Evolutionary conservation across 2,888 invertebrate genomes (phyloP), one percentile per base, ranked within the genome.

Genomic region (Agriopis aurantiaria): DNA sequence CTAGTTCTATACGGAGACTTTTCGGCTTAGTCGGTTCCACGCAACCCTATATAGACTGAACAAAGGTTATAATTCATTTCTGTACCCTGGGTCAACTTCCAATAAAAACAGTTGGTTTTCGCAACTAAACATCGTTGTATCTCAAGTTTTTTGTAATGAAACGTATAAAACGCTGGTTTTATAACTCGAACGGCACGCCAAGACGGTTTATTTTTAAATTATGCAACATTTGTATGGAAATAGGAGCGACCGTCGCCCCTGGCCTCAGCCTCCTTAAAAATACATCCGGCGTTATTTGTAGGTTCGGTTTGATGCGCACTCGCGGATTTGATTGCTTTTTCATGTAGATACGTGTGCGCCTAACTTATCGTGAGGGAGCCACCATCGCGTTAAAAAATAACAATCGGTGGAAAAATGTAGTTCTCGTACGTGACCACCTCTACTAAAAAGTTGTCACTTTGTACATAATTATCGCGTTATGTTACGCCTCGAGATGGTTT

Each of bases 181-280:
- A 88, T 86, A 87, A 85, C 84, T 82, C 82, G 78, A 83, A 72
- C 78, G 79, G 80, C 79, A 82, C 84, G 86, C 84, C 80, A 80
- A 82, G 82, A 85, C 80, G 81, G 82, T 85, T 84, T 69, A 82
- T 83, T 82, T 88, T 86, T 92, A 93, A 93, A 93, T 92, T 92
- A 92, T 93, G 89, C 92, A 92, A 89, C 93, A 93, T 93, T 94
- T 93, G 88, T 90, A 94, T 94, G 93, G 91, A 89, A 93, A 94
- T 93, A 88, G 80, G 83, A 80, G 78, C 45, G 43, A 45, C n/a
- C 80, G 88, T 82, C 88, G 84, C 88, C 90, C 85, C 82, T 79
- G 82, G 66, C 63, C 70, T 83, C 83, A 78, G 80, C 79, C 88
- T 88, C 80, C 86, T 91, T 91, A 91, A 91, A 92, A 91, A 90